Evolutionary conservation across 2,888 invertebrate species (phyloP), one percentile per base, ranked within the genome.

Genomic region (Dexiosoma caninum): DNA sequence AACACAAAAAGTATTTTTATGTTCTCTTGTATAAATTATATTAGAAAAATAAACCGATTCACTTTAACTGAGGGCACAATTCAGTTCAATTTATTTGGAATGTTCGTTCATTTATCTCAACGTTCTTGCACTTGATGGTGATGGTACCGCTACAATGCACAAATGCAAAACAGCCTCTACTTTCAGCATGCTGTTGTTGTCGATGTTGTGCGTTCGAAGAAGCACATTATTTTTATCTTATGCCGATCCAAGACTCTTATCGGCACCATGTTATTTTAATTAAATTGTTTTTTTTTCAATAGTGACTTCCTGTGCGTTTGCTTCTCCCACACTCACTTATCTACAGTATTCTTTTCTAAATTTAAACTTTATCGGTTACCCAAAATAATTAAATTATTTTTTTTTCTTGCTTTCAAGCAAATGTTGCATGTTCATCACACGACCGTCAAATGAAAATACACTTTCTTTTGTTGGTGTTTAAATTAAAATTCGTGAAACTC

Each of bases 381-480:
- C 55, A 16, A 62, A 40, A 32, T 60, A 42, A 42, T 62, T 49
- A 37, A 27, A 57, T 19, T 37, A 19, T 12, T 21, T 19, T 8
- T 21, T 32, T 57, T 55, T 49, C 14, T 53, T 40, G 27, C 12
- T 51, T 37, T 49, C 55, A 21, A 55, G 55, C 32, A 60, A 46
- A 60, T 72, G 67, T 72, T 76, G 62, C 62, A 81, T 76, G 80
- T 72, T 81, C 49, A 44, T 72, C 53, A 51, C 71, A 30, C 55
- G 66, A 72, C 49, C 42, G 66, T 51, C 60, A 77, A 82, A 72
- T 77, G 76, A 80, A 78, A 72, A 71, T 46, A 37, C 10, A 62
- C 44, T 53, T 53, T 57, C 55, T 44, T 62, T 51, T 37, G 40
- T 16, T 5, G 9, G 9, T 49, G 46, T 72, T 69, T 69, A 69